Base-by-base conservation (phyloP, 2,113 vertebrate species). In the Poeciliopsis occidentalis region DNA sequence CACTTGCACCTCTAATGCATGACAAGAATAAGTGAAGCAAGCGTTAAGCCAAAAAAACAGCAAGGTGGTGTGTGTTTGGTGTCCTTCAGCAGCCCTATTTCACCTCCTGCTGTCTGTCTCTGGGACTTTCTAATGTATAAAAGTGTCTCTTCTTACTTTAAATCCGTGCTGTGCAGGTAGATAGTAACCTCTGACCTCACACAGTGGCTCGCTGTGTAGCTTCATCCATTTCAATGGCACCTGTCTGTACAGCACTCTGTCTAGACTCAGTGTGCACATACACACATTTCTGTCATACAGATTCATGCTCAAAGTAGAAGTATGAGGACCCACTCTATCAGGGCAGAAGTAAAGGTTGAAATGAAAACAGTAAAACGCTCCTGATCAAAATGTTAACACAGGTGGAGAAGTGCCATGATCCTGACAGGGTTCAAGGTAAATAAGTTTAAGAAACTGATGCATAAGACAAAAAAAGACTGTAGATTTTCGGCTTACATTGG, bases 141-240 rank as follows among this genome's bases (percentile, higher is more conserved):
- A 75, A 82, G 71, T 3, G 69, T 78, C 70, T 82, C 70, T 32
- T 81, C 83, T 78, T 77, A 79, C 79, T 82, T 79, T 75, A 80
- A 82, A 89, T 85, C 71, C 62, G 64, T 61, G 11, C n/a, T 61
- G 32, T 69, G 81, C 65, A 27, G 68, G 68, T 32, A 57, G 66
- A 75, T 69, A 32, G 34, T 80, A 29, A 87, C 83, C 87, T 90
- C 70, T 84, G 79, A 90, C 89, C 80, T 39, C 84, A 30, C 63
- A 0, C 79, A 37, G 73, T 64, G 67, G 61, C 73, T 76, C n/a
- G 12, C 73, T 34, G 65, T 65, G 78, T 62, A 76, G 82, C 79
- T 81, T 87, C 84, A 88, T 88, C 57, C 86, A 90, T 86, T 85
- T 90, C 83, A 88, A 86, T 81, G 71, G 73, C 71, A 32, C 73